phyloP scores from a whole-genome alignment of 2,888 invertebrate species.

The Drosophila neutralis region DNA sequence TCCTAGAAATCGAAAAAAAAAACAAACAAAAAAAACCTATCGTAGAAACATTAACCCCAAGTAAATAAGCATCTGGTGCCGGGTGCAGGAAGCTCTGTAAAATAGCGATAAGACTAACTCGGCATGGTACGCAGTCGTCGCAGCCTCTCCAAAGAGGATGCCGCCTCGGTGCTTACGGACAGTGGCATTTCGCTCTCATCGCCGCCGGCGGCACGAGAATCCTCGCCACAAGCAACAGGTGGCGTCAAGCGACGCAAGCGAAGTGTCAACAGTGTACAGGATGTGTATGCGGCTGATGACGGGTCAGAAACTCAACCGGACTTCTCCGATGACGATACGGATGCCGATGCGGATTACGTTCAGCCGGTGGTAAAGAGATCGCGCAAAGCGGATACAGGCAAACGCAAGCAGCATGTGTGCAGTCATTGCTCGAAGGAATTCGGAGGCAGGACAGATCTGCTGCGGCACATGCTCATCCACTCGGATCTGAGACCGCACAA shows the following conservation, averaged over 20 bases:
- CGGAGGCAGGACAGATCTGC: conserved; percentile 88
- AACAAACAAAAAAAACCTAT: conserved; percentile 20
- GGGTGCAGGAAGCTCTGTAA: conserved; percentile 40
- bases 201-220: conserved; percentile 70
- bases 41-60: conserved; percentile 55
- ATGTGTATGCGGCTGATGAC: conserved; percentile 30
- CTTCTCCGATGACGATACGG: conserved; percentile 41
- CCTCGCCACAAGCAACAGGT: conserved; percentile 47
- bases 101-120: conserved; percentile 45
- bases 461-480: conserved; percentile 89
- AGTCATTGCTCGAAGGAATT: conserved; percentile 88
- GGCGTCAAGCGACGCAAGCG: conserved; percentile 58
- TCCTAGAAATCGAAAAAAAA: neutral
- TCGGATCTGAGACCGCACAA: conserved; percentile 88
- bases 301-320: conserved; percentile 36
- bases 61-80: conserved; percentile 56
- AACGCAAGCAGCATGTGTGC: conserved; percentile 86
- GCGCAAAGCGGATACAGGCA: conserved; percentile 34
- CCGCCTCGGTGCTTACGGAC: conserved; percentile 76
- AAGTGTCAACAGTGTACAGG: conserved; percentile 62
- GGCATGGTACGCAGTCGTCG: conserved; percentile 82
- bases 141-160: conserved; percentile 82
- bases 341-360: conserved; percentile 54
- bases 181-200: conserved; percentile 83
- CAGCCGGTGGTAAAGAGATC: conserved; percentile 51